Base-by-base conservation (phyloP, 2,888 invertebrate genomes). In the Tenthredo notha region DNA sequence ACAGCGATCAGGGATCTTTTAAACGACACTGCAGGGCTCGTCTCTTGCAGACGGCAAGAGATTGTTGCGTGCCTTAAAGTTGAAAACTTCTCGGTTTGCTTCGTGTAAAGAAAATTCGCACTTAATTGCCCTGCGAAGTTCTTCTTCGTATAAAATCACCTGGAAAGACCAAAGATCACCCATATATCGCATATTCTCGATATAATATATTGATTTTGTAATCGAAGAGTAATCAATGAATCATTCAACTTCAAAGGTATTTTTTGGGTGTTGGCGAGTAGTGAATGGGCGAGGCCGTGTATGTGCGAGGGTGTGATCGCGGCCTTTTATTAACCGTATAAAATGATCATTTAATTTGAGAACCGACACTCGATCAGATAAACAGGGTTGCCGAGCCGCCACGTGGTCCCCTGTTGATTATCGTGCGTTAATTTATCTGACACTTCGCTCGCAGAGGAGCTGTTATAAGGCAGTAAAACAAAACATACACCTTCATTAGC, bases 271-370 rank as follows among this genome's bases (percentile, higher is more conserved):
- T 61, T 58, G 40, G 10, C 61, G 61, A 61, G 80, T 15, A 3
- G 33, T 15, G 58, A 80, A 58, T 40, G 80, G 80, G 61, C 80
- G 61, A 61, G 80, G 40, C 37, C n/a, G 72, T 29, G 7, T 67
- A 33, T 70, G 58, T 54, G 78, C 18, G 47, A 61, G 80, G 80
- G 58, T 61, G 80, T 61, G 80, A 80, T 61, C 61, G 80, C 50
- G 37, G 58, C 37, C 80, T 80, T 80, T 61, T 80, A 80, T 80
- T 61, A 61, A 15, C 80, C 15, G 61, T 9, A 80, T 80, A 50
- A 83, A 70, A 83, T 70, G 83, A 83, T 83, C 70, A 83, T 83
- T 83, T 83, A 50, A 67, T 70, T 65, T 37, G 83, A 83, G 47
- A 70, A 83, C 67, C 70, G 83, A 83, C 83, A 33, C 33, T 47